Evolutionary conservation across 2,888 invertebrate genomes (phyloP).

Genomic region (Chymomyza amoena): DNA sequence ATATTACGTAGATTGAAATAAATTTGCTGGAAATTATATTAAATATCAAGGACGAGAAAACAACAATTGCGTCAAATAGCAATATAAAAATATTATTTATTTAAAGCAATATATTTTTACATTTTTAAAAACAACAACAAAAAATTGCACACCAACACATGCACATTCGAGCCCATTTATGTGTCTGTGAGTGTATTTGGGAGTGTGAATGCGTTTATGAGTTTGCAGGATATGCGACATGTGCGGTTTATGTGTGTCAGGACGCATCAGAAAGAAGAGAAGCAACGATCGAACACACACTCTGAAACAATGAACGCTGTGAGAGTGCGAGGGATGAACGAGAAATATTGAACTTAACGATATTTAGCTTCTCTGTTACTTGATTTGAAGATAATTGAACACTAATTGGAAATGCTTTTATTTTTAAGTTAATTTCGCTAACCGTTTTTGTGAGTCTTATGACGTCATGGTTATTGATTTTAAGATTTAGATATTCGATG

Average conservation of each 20-base stretch:
- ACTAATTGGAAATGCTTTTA: no score
- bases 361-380: no score
- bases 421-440: no score
- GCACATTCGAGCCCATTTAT: neutral
- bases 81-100: constrained; percentile 42
- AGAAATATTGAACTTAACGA: no score
- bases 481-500: no score
- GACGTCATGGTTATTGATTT: no score
- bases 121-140: constrained; percentile 18
- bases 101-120: constrained; percentile 16
- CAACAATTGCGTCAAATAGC: neutral
- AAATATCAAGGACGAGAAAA: neutral
- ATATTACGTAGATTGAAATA: constrained; percentile 23
- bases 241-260: constrained; percentile 40
- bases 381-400: no score
- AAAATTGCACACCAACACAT: constrained; percentile 29
- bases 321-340: no score
- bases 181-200: neutral
- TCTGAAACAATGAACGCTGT: no score
- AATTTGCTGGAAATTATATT: constrained; percentile 30
- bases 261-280: neutral
- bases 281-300: neutral
- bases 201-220: constrained; percentile 35
- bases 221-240: neutral
- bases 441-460: no score